phyloP scores from a whole-genome alignment of 2,888 invertebrate genomes.

The Drosophila setosimentum region DNA sequence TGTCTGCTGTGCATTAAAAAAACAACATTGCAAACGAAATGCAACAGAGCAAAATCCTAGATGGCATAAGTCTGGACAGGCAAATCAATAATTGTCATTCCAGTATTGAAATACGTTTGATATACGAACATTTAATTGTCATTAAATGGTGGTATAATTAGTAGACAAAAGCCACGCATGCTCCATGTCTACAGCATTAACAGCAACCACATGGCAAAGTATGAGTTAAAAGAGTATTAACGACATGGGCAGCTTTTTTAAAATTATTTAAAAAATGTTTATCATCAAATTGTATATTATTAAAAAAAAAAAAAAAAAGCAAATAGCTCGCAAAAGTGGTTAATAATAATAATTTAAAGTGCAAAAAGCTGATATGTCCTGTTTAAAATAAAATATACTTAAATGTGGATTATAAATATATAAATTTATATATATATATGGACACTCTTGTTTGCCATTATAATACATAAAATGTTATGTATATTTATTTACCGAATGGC shows the following conservation, averaged over 20 bases:
- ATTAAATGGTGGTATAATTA: conserved; percentile 70
- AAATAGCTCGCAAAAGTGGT: neutral
- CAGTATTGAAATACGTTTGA: conserved; percentile 26
- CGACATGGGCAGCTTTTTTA: neutral
- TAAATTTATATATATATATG: neutral
- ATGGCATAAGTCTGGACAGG: conserved; percentile 3
- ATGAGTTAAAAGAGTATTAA: neutral
- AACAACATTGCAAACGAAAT: conserved; percentile 23
- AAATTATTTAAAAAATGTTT: neutral
- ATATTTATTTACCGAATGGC: conserved; percentile 26
- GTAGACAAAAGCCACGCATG: conserved; percentile 47
- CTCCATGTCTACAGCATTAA: conserved; percentile 16
- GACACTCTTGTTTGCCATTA: conserved; percentile 14
- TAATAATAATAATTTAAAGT: neutral
- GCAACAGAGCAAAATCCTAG: conserved; percentile 24
- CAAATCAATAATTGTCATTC: conserved; percentile 6
- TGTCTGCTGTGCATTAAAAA: conserved; percentile 6
- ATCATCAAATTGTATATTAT: neutral
- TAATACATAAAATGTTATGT: conserved; percentile 23
- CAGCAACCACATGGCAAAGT: conserved; percentile 1
- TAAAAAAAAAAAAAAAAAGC: neutral
- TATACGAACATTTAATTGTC: conserved; percentile 57
- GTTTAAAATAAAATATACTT: conserved; percentile 29
- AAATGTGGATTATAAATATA: conserved; percentile 15
- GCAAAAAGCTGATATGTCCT: neutral